Evolutionary conservation across 2,888 invertebrate genomes (phyloP), one percentile per base, ranked within the genome.

Genomic region (Nemapogon koenigi): DNA sequence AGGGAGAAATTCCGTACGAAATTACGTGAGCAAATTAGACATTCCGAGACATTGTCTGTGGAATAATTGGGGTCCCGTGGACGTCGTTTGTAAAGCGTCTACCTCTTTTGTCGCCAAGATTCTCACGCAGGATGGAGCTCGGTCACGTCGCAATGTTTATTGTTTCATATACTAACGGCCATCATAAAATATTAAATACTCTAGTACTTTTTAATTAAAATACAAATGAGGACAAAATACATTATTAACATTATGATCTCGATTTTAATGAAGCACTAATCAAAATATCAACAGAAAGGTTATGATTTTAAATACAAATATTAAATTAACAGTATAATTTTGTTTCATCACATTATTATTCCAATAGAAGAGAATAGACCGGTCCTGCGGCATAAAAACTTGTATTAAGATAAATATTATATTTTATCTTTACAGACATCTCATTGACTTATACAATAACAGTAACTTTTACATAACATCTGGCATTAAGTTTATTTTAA

Each of bases 11-110:
- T 72, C 72, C 72, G 55, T 53, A 59, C 63, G 64, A 73, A 65
- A 76, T 76, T 72, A 76, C 76, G 78, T 76, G 76, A 72, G 70
- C 69, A 75, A 75, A 75, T 76, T 72, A 75, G 66, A 72, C 72
- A 75, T 76, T 76, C 76, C 73, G 52, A 69, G 59, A 65, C 68
- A 72, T 67, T 63, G 64, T 59, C 54, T 56, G 57, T 55, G 61
- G 61, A 68, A 65, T 75, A 71, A 71, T 71, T 69, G 68, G 62
- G 62, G 57, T 58, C 19, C 30, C 31, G 16, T 31, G 15, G 17
- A 31, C 17, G 31, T 16, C 2, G 31, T 31, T 46, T 47, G 43
- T 45, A 42, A 28, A 28, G 35, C 19, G 29, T 35, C 35, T 46
- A 29, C 53, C 53, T n/a, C 15, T 27, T 27, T 27, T 11, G 27